A percentile compares a stretch with the other conserved stretches of the same genome.
Conservation (phyloP, 2,888 invertebrate genomes). For the Notodromas monacha region DNA sequence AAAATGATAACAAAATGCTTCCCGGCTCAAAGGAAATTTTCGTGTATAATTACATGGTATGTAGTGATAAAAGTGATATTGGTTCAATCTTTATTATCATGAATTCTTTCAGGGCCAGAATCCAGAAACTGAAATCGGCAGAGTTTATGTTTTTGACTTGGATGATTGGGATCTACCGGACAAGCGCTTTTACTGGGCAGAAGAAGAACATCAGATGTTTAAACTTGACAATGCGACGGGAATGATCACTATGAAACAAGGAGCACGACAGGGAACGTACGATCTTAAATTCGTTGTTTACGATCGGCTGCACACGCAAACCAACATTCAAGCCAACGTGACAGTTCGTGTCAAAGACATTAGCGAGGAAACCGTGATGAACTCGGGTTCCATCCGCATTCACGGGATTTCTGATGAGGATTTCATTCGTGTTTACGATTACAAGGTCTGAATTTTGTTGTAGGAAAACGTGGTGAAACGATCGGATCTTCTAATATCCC, state of each 20-base stretch:
- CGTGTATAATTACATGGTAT: constrained; percentile 61
- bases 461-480: too few relatives aligned
- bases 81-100: neutral
- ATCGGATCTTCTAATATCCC: too few relatives aligned
- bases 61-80: constrained; percentile 9
- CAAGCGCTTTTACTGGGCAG: constrained; percentile 85
- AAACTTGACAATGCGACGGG: constrained; percentile 65
- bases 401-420: constrained; percentile 82
- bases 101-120: constrained; percentile 34
- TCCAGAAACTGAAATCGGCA: constrained; percentile 60
- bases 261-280: constrained; percentile 44
- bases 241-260: constrained; percentile 77
- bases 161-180: constrained; percentile 97
- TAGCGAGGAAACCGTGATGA: constrained; percentile 71
- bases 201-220: constrained; percentile 39
- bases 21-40: constrained; percentile 83
- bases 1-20: constrained; percentile 94
- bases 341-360: constrained; percentile 75
- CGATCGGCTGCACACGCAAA: constrained; percentile 74
- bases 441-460: too few relatives aligned
- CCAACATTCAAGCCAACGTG: constrained; percentile 81
- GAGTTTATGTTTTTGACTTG: constrained; percentile 81
- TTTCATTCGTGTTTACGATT: constrained; percentile 77
- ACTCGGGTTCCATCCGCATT: constrained; percentile 73
- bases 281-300: constrained; percentile 33